These are phyloP conservation scores for Boloria selene DNA, from an alignment of 2,888 invertebrate species.

Conservation along the genomic window DNA sequence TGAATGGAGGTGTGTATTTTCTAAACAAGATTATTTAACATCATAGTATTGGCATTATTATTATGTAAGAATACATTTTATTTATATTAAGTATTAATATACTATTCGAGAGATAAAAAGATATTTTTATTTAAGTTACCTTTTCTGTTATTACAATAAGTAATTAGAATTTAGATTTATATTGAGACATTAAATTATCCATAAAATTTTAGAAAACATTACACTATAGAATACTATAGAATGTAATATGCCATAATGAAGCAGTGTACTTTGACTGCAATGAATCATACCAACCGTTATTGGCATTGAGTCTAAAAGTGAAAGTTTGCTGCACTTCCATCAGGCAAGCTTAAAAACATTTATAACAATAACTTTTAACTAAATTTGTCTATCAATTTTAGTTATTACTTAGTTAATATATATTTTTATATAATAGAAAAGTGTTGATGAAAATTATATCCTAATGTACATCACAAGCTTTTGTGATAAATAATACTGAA, in stretches of 20 bases:
- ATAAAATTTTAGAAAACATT: conserved; percentile 10
- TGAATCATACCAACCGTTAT: conserved; percentile 74
- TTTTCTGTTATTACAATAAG: no score
- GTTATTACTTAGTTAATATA: neutral
- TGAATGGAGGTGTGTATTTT: conserved; percentile 2
- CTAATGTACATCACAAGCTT: no score
- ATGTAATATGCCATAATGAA: conserved; percentile 30
- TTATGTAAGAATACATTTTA: neutral
- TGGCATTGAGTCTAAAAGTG: conserved; percentile 80
- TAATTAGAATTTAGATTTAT: neutral
- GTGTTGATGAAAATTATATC: no score
- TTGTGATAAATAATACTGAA: no score
- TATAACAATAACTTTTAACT: conserved; percentile 39
- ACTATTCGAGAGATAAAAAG: no score
- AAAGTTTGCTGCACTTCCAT: conserved; percentile 70
- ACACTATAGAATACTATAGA: conserved; percentile 9
- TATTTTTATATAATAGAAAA: neutral
- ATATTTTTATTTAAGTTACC: no score
- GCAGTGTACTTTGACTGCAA: conserved; percentile 46
- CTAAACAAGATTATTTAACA: neutral
- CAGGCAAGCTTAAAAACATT: conserved; percentile 59
- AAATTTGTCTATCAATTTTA: neutral
- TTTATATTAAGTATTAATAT: neutral
- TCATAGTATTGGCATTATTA: neutral
- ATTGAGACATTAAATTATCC: neutral